Evolutionary conservation across 2,888 invertebrate species (phyloP).

Genomic region (Tipula helvola): DNA sequence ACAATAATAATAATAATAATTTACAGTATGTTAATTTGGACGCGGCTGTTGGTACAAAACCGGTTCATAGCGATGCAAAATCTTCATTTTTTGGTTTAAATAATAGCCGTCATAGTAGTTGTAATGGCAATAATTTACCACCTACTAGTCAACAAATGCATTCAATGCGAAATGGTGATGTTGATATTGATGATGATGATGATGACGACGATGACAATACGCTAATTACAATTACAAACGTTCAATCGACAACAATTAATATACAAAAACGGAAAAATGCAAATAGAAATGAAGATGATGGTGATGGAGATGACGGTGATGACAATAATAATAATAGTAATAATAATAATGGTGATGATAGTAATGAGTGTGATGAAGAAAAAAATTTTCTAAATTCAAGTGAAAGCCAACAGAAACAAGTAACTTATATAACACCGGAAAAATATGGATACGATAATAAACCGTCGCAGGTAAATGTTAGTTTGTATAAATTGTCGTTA

Average conservation of each 20-base stretch:
- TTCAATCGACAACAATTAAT: neutral
- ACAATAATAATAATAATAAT: neutral
- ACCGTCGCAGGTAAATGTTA: constrained; percentile 8
- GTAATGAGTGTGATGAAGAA: neutral
- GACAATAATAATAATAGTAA: neutral
- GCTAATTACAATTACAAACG: neutral
- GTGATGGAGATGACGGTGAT: neutral
- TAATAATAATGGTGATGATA: neutral
- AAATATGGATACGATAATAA: neutral
- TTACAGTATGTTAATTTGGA: constrained; percentile 18
- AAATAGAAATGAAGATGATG: neutral
- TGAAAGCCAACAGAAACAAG: constrained; percentile 1
- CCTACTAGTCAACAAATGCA: neutral
- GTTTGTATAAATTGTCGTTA: neutral
- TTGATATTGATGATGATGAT: neutral
- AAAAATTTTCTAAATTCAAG: neutral
- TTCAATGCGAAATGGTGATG: neutral
- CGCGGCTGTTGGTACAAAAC: constrained; percentile 23
- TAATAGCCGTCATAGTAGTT: constrained; percentile 16
- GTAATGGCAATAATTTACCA: neutral
- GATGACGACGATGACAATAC: neutral
- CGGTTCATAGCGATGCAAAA: constrained; percentile 34
- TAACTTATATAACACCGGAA: neutral
- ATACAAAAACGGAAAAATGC: neutral
- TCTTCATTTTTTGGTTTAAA: constrained; percentile 33